Percentiles rank a stretch among this genome's conserved stretches.
Evolutionary conservation across 2,113 vertebrate species (phyloP).

Genomic region (Oenanthe oenanthe): DNA sequence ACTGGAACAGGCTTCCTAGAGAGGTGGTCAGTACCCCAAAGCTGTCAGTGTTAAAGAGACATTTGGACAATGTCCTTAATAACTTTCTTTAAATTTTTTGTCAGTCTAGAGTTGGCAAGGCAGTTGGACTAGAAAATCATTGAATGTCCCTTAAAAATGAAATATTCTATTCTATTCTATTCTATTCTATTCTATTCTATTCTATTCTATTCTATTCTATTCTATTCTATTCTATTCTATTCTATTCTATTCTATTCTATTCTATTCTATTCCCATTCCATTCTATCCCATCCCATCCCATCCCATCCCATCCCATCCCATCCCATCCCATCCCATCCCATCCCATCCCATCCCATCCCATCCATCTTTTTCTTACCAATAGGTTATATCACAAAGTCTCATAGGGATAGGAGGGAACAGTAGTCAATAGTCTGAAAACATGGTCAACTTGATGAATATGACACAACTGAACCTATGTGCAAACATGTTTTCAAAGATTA

Average conservation of each 20-base stretch:
- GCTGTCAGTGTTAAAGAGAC: not conserved
- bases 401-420: not conserved
- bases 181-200: not conserved
- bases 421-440: not conserved
- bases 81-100: not conserved
- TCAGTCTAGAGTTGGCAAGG: not conserved
- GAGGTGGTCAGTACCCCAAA: not conserved
- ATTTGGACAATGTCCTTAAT: not conserved
- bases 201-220: not conserved
- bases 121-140: not conserved
- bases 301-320: not conserved
- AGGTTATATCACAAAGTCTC: accelerated
- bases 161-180: not conserved
- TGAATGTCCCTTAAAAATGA: not conserved
- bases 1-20: not conserved
- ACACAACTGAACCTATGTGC: not conserved
- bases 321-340: no score
- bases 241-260: not conserved
- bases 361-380: not conserved
- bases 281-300: not conserved
- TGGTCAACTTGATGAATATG: not conserved
- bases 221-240: not conserved
- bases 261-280: not conserved
- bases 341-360: no score
- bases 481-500: not conserved